Base-by-base conservation (phyloP, 2,888 invertebrate species). In the Drosophila meridionalis region DNA sequence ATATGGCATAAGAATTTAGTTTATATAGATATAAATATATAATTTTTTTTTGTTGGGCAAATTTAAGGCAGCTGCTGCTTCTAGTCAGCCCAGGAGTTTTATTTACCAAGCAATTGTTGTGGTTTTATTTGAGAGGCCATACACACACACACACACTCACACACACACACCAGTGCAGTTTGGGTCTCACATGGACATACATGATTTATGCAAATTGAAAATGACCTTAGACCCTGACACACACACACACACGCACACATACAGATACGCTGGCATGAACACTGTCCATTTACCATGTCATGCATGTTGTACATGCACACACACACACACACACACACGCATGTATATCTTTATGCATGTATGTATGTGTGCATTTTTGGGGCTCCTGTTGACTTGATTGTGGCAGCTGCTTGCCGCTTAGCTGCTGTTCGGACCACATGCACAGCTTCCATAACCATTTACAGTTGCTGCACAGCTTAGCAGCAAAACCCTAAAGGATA, bases 171-270 rank as follows among this genome's bases (percentile, higher is more conserved):
- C 71, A 48, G 58, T 32, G 53, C 47, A 48, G 73, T 62, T 57
- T 55, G 56, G 68, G 65, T 67, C 69, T 70, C 71, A 72, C 69
- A 71, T 81, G 78, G 69, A 76, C 75, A 78, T 69, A 75, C 83
- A 85, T 90, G 90, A 89, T 90, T 89, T 89, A 89, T 90, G 89
- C 87, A 89, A 89, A 90, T 90, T 89, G 90, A 85, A 87, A 89
- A 77, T 87, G 87, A 89, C 85, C 89, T 89, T 89, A 89, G 78
- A 86, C 69, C 80, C 73, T 69, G 71, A 58, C 65, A 56, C 57
- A 66, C 57, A 69, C 60, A 61, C 59, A 57, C 63, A 68, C 53
- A 74, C 56, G 58, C 56, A 57, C 58, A 70, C 56, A 69, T 36
- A 59, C 64, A 59, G 63, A 60, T 32, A 48, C 58, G 71, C 36